Evolutionary conservation across 2,797 vertebrate genomes (phyloP).

Genomic region (Brachymystax lenok): DNA sequence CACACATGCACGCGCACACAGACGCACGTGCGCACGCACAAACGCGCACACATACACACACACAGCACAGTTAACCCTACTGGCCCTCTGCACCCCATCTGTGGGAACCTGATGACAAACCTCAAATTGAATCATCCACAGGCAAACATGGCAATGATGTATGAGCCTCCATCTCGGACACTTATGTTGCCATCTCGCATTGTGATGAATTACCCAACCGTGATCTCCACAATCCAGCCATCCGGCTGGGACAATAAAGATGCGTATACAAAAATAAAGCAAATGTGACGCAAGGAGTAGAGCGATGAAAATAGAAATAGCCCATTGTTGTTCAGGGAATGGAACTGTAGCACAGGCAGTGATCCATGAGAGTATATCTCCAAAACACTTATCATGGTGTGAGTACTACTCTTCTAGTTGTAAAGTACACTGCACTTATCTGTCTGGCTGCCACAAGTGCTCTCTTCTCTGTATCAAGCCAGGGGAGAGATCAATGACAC

Average conservation of each 20-base stretch:
- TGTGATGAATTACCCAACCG: conserved; percentile 46
- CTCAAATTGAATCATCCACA: conserved; percentile 48
- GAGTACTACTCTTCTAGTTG: background rate
- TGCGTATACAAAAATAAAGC: conserved; percentile 32
- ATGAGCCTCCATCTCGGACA: conserved; percentile 52
- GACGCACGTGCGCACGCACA: background rate
- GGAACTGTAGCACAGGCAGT: conserved; percentile 1
- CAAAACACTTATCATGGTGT: background rate
- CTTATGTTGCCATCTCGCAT: conserved; percentile 43
- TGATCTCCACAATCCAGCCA: conserved; percentile 36
- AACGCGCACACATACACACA: no score
- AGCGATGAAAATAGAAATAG: conserved; percentile 26
- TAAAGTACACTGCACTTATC: background rate
- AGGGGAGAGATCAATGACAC: background rate
- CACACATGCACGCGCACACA: conserved; percentile 1
- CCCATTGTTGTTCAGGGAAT: conserved; percentile 6
- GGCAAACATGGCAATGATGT: conserved; percentile 57
- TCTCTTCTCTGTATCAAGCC: background rate
- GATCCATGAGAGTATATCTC: conserved; percentile 9
- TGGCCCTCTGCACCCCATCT: conserved; percentile 28
- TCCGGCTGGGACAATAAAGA: conserved; percentile 20
- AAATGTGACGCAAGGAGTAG: conserved; percentile 13
- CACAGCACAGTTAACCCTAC: no score
- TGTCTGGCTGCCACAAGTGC: background rate
- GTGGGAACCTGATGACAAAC: conserved; percentile 42